phyloP scores from a whole-genome alignment of 2,113 vertebrate species.

The Picathartes gymnocephalus region DNA sequence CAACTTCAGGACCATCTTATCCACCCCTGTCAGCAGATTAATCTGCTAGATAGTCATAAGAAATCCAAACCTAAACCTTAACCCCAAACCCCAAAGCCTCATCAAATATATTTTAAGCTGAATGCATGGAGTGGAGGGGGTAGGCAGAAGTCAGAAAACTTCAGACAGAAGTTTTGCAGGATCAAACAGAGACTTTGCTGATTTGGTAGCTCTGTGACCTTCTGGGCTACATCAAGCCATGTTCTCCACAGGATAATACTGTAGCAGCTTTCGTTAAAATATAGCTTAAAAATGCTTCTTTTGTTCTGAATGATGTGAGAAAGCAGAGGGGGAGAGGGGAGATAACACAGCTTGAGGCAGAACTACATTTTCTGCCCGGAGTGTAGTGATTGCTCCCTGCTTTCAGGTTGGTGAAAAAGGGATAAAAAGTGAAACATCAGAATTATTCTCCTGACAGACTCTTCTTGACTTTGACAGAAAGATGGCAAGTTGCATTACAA shows the following conservation, averaged over 20 bases:
- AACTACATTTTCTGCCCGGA: background rate
- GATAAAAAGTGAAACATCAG: background rate
- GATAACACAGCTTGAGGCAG: background rate
- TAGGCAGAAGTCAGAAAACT: background rate
- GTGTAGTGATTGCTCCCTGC: background rate
- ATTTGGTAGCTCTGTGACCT: background rate
- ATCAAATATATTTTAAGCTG: background rate
- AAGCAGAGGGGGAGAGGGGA: background rate
- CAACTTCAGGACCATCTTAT: background rate
- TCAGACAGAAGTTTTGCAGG: background rate
- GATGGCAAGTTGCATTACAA: background rate
- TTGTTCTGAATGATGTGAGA: background rate
- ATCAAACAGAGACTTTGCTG: background rate
- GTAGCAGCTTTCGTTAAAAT: background rate
- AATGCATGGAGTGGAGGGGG: background rate
- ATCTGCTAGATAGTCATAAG: background rate
- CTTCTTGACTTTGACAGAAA: background rate
- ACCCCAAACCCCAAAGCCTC: accelerated
- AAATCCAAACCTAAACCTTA: background rate
- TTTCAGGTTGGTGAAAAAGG: background rate
- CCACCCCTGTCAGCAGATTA: background rate
- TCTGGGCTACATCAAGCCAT: background rate
- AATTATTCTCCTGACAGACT: background rate
- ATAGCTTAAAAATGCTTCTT: background rate
- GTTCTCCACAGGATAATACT: background rate